A percentile compares a stretch with the other conserved stretches of the same genome.
Conservation (phyloP, 1,140 invertebrate genomes). For the Zaprionus kolodkinae region DNA sequence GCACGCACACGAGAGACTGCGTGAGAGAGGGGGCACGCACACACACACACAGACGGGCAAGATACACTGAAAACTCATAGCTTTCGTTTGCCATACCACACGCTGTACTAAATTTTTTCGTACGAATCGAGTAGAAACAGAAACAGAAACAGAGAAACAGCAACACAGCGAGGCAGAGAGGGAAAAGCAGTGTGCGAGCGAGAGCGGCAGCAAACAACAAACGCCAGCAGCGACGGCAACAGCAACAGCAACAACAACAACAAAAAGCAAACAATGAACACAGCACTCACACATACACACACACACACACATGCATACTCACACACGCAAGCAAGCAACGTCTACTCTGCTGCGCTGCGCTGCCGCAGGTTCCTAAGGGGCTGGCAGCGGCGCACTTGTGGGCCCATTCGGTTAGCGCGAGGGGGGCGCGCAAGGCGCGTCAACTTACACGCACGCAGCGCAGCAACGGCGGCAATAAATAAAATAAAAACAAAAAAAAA, state of each 20-base stretch:
- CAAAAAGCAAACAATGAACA: conserved; percentile 76
- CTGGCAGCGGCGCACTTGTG: conserved; percentile 48
- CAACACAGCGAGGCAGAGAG: conserved; percentile 36
- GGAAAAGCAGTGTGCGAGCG: conserved; percentile 11
- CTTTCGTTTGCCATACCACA: conserved; percentile 82
- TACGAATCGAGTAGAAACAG: conserved; percentile 72
- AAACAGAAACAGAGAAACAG: conserved; percentile 65
- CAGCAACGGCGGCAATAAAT: conserved; percentile 61
- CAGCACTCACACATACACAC: conserved; percentile 28
- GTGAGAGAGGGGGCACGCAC: conserved; percentile 16
- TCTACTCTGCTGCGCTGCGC: conserved; percentile 13
- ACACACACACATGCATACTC: conserved; percentile 46
- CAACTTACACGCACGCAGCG: conserved; percentile 79
- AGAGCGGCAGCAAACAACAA: conserved; percentile 37
- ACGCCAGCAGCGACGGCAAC: conserved; percentile 20
- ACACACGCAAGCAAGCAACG: conserved; percentile 20
- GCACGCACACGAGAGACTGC: conserved; percentile 16
- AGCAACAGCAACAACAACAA: conserved; percentile 36
- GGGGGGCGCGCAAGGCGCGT: conserved; percentile 46
- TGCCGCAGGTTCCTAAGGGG: conserved; percentile 52
- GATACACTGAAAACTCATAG: conserved; percentile 82
- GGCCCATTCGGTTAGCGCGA: conserved; percentile 1
- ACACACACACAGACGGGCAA: conserved; percentile 29
- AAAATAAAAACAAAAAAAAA: conserved; percentile 44
- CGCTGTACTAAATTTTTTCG: conserved; percentile 80